Evolutionary conservation across 2,113 vertebrate species (phyloP).

Genomic region (Ondatra zibethicus): DNA sequence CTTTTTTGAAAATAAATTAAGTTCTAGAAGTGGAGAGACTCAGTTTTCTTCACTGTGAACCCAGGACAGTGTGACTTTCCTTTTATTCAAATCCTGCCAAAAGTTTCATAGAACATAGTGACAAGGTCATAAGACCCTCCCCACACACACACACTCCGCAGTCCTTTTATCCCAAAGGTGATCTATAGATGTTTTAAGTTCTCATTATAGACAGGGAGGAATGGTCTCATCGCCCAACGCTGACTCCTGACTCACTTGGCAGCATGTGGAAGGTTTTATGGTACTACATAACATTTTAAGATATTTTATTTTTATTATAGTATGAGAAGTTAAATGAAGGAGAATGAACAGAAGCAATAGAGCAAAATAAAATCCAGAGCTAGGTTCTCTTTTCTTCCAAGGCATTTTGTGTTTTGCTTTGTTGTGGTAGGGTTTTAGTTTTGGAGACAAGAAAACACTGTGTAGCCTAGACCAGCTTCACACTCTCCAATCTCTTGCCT

Average conservation of each 20-base stretch:
- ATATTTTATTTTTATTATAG: conserved; percentile 21
- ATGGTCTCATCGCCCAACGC: background rate
- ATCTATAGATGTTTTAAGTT: background rate
- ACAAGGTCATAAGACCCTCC: background rate
- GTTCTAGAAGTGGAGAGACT: background rate
- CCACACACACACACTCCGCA: too few species aligned
- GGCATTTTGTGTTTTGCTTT: background rate
- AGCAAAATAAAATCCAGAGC: background rate
- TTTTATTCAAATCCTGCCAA: too few species aligned
- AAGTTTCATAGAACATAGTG: background rate
- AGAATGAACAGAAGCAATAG: conserved; percentile 13
- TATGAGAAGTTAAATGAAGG: background rate
- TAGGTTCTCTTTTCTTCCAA: background rate
- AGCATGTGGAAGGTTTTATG: background rate
- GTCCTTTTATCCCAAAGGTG: background rate
- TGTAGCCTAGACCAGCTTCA: background rate
- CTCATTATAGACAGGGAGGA: background rate
- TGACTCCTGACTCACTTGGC: background rate
- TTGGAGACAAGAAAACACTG: background rate
- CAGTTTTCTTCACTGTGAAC: background rate
- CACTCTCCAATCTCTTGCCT: background rate
- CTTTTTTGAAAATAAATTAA: conserved; percentile 31
- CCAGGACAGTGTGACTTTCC: background rate
- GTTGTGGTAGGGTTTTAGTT: background rate
- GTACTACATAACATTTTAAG: conserved; percentile 13